Conservation (phyloP, 2,113 vertebrate species). For the Labeo catla region DNA sequence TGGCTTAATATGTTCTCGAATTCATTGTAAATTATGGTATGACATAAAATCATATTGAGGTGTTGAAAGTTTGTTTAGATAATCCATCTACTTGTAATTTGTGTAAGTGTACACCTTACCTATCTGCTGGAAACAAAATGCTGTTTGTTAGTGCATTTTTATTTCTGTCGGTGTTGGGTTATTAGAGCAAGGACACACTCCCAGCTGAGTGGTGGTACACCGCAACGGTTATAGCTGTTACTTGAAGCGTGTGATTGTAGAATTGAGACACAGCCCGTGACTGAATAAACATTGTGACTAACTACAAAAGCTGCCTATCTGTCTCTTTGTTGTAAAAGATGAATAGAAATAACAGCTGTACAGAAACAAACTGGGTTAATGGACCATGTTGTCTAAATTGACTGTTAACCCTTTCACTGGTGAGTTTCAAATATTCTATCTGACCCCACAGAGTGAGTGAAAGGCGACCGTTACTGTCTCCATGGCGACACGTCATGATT, state of each 20-base stretch:
- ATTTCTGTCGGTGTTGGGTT: not conserved
- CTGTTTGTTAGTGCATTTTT: conserved; percentile 45
- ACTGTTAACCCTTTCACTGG: not conserved
- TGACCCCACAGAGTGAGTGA: too few species aligned
- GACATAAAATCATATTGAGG: not conserved
- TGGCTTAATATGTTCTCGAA: not conserved
- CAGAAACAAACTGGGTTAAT: conserved; percentile 19
- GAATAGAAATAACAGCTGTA: not conserved
- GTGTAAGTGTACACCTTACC: conserved; percentile 30
- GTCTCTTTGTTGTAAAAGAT: not conserved
- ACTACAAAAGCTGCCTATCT: conserved; percentile 18
- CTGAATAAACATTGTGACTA: conserved; percentile 72
- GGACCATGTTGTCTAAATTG: not conserved
- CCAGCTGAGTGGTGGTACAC: not conserved
- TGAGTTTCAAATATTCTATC: too few species aligned
- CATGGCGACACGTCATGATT: too few species aligned
- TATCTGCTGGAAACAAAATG: conserved; percentile 29
- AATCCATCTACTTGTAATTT: conserved; percentile 38
- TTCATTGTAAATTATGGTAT: not conserved
- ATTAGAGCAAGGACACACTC: not conserved
- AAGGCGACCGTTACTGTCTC: too few species aligned
- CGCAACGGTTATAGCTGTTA: not conserved
- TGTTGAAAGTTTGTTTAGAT: not conserved
- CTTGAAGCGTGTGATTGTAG: conserved; percentile 21
- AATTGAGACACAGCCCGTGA: not conserved